Base-by-base conservation (phyloP, 92 coral and sea anemone genomes). In the Siderastrea radians region DNA sequence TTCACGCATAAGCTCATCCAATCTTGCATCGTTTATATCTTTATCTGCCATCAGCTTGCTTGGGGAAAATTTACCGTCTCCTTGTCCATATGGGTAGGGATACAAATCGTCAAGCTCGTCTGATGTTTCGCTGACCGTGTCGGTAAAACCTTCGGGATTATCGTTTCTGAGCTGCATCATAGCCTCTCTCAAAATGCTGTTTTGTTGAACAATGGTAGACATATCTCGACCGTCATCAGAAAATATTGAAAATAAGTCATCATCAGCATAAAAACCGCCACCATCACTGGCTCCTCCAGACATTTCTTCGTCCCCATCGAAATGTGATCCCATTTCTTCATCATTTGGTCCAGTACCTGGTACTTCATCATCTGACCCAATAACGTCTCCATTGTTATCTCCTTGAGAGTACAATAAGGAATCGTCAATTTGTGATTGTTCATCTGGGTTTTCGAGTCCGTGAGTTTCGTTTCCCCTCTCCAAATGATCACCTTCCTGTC, bases 101-200 rank as follows among this genome's bases (percentile, higher is more conserved):
- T 84, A 74, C 19, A 84, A 62, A 14, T 74, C 77, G 60, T 82
- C 93, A 66, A 83, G 62, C 75, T 95, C 96, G 47, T 95, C 98
- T 26, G 95, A 95, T 10, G 88, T 89, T 65, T 95, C 98, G 75
- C 98, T 95, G 63, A 88, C 88, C 3, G 96, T 91, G 75, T 95
- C 98, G 5, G 92, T 81, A 17, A 85, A 85, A 16, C 64, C 89
- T 3, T 16, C 82, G 2, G 83, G 83, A n/a, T 85, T 77, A 57
- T 93, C 93, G 54, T 80, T 86, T 64, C 93, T 82, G 16, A 87
- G 77, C 61, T 86, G 92, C 64, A 19, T 85, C 17, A 91, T 84
- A 8, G 96, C 93, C 26, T 91, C 89, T 75, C 90, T 80, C 7
- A 91, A 62, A 3, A 85, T 89, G 17, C 84, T 87, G 68, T 81